Evolutionary conservation across 1,140 invertebrate genomes (phyloP).

Genomic region (Homarus americanus): DNA sequence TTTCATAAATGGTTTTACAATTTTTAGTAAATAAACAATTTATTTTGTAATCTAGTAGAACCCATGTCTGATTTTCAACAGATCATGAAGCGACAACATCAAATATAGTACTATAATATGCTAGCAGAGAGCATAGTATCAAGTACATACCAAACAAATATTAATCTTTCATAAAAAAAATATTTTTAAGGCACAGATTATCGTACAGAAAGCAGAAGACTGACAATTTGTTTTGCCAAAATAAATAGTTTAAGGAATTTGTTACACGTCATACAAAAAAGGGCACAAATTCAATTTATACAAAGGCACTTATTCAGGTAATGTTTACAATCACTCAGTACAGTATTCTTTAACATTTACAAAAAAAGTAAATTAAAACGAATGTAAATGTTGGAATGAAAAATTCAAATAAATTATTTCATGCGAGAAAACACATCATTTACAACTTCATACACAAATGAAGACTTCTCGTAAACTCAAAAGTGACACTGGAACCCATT

Average conservation of each 20-base stretch:
- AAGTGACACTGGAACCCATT: constrained; percentile 51
- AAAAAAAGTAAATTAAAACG: not conserved
- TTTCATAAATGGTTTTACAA: not conserved
- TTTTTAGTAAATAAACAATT: not conserved
- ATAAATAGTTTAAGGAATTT: not conserved
- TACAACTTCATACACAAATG: not conserved
- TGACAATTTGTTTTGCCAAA: constrained; percentile 2
- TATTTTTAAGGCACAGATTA: constrained; percentile 43
- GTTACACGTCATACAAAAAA: constrained; percentile 9
- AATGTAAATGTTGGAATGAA: not conserved
- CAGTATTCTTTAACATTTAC: not conserved
- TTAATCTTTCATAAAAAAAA: no score
- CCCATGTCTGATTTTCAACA: not conserved
- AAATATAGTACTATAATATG: not conserved
- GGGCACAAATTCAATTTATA: constrained; percentile 27
- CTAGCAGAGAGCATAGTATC: not conserved
- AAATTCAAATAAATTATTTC: not conserved
- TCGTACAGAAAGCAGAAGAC: constrained; percentile 43
- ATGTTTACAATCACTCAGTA: not conserved
- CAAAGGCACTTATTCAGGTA: constrained; percentile 60
- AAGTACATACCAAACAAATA: no score
- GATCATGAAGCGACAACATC: not conserved
- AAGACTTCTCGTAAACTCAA: constrained; percentile 25
- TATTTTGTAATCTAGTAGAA: not conserved
- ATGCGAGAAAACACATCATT: no score